Conservation (phyloP, 2,113 vertebrate species). For the Dascyllus trimaculatus region DNA sequence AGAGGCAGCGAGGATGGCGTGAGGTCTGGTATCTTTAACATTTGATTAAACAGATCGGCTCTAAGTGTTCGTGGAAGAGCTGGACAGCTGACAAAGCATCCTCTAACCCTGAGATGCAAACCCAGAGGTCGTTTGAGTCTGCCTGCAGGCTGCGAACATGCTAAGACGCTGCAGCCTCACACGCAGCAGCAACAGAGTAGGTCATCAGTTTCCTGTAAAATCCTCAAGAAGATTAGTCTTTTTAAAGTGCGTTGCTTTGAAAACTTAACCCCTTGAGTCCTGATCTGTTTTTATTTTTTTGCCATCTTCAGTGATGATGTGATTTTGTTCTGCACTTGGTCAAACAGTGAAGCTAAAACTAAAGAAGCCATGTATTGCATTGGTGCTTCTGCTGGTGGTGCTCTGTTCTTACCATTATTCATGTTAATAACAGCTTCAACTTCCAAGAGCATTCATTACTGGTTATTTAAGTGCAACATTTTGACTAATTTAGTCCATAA, state of each 20-base stretch:
- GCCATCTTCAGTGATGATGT: neutral
- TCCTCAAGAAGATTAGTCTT: neutral
- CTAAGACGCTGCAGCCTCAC: neutral
- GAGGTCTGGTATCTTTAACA: constrained; percentile 46
- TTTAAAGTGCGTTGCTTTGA: neutral
- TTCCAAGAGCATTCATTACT: too few relatives aligned
- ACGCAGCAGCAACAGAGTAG: neutral
- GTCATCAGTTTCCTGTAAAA: neutral
- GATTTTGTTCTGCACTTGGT: too few relatives aligned
- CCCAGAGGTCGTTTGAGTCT: constrained; percentile 45
- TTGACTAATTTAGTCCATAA: too few relatives aligned
- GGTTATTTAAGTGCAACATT: too few relatives aligned
- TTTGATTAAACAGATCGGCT: constrained; percentile 58
- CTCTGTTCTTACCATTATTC: too few relatives aligned
- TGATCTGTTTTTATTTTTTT: neutral
- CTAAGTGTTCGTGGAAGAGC: constrained; percentile 35
- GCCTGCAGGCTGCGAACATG: constrained; percentile 11
- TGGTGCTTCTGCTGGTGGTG: too few relatives aligned
- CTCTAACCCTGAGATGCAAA: constrained; percentile 16
- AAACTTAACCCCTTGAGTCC: too few relatives aligned
- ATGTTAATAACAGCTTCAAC: too few relatives aligned
- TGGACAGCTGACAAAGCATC: constrained; percentile 58
- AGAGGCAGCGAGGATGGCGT: constrained; percentile 26
- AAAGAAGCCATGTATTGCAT: too few relatives aligned
- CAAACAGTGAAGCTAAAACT: too few relatives aligned